These are phyloP conservation scores for Echiichthys vipera DNA, from an alignment of 2,797 vertebrate genomes.

Conservation along the genomic window DNA sequence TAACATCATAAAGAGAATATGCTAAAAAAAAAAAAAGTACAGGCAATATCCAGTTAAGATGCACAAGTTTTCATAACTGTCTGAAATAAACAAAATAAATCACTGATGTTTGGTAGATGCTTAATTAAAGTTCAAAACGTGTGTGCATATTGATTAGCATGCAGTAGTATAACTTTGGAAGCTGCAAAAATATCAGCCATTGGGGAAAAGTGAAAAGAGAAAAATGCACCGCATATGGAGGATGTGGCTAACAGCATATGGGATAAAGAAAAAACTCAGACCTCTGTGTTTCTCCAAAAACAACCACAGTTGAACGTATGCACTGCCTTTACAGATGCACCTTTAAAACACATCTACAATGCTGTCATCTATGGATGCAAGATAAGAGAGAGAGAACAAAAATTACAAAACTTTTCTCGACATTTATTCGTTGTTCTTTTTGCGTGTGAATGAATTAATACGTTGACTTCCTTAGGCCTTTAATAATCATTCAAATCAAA, in stretches of 20 bases:
- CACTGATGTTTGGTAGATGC: neutral
- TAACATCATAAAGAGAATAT: neutral
- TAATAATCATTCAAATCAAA: neutral
- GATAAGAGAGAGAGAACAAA: neutral
- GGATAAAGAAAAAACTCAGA: constrained; percentile 5
- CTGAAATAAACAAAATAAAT: neutral
- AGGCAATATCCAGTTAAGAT: neutral
- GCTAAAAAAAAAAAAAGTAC: neutral
- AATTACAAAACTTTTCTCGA: neutral
- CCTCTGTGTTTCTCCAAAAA: neutral
- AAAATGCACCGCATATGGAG: constrained; percentile 2
- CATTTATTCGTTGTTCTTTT: neutral
- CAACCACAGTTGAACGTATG: neutral
- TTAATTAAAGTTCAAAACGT: neutral
- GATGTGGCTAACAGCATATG: neutral
- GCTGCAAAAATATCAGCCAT: neutral
- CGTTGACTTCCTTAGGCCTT: neutral
- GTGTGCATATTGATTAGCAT: neutral
- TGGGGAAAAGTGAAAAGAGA: constrained; percentile 17
- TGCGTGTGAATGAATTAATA: neutral
- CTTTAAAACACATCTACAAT: neutral
- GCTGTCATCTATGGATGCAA: neutral
- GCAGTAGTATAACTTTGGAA: neutral
- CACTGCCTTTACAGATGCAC: neutral
- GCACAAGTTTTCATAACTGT: neutral